phyloP scores from a whole-genome alignment of 2,113 vertebrate species.

The Dipodomys merriami region DNA sequence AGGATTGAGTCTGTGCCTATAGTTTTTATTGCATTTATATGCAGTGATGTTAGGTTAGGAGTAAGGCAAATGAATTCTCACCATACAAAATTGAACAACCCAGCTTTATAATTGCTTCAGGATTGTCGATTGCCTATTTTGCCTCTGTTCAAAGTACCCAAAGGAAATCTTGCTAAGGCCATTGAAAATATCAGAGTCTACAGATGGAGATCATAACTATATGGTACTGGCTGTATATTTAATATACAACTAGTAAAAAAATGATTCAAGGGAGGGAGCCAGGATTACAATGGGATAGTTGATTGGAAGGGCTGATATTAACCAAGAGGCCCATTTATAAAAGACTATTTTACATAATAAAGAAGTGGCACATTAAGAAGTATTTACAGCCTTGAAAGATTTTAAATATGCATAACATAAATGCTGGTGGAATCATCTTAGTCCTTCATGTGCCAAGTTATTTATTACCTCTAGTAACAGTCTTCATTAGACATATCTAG shows the following conservation, averaged over 20 bases:
- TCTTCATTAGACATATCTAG: not conserved
- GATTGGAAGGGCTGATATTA: slow-evolving; percentile 75
- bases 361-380: slow-evolving; percentile 56
- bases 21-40: slow-evolving; percentile 75
- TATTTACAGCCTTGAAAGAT: slow-evolving; percentile 67
- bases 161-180: slow-evolving; percentile 80
- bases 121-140: slow-evolving; percentile 78
- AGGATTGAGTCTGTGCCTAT: slow-evolving; percentile 61
- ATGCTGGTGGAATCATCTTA: slow-evolving; percentile 54
- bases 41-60: slow-evolving; percentile 69
- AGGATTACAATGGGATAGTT: slow-evolving; percentile 75
- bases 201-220: slow-evolving; percentile 81
- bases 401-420: slow-evolving; percentile 59
- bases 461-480: slow-evolving; percentile 10
- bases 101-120: slow-evolving; percentile 80
- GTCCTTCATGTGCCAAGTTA: slow-evolving; percentile 61
- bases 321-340: slow-evolving; percentile 74
- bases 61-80: slow-evolving; percentile 79
- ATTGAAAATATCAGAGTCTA: slow-evolving; percentile 77
- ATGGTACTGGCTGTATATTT: slow-evolving; percentile 76
- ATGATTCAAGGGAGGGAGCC: slow-evolving; percentile 73
- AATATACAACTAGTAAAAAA: slow-evolving; percentile 75
- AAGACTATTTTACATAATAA: slow-evolving; percentile 74
- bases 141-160: slow-evolving; percentile 81
- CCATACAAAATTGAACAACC: slow-evolving; percentile 78